These are phyloP conservation scores for Halichoeres trimaculatus DNA, from an alignment of 2,113 vertebrate species.

Conservation along the genomic window DNA sequence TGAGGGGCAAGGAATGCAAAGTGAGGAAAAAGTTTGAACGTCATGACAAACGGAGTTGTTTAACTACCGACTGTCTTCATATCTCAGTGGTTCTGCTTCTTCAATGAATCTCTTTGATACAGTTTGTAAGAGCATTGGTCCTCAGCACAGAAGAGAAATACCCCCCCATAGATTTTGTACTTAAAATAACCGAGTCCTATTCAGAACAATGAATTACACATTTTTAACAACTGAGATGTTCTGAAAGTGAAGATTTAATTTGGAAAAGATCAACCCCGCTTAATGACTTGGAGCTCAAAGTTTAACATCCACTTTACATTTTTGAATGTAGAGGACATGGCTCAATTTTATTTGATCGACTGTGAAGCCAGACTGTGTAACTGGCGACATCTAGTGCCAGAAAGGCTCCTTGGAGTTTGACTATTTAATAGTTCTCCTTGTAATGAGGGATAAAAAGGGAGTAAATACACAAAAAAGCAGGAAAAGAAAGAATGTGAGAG, in stretches of 20 bases:
- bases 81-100: constrained; percentile 25
- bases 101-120: neutral
- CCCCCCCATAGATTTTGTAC: neutral
- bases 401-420: constrained; percentile 31
- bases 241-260: neutral
- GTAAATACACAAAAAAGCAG: constrained; percentile 4
- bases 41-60: constrained; percentile 7
- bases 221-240: neutral
- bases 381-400: constrained; percentile 66
- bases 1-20: constrained; percentile 53
- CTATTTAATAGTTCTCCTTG: constrained; percentile 1
- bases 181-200: constrained; percentile 5
- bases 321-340: neutral
- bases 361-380: constrained; percentile 33
- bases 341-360: neutral
- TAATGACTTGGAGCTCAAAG: constrained; percentile 22
- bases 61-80: neutral
- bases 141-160: constrained; percentile 3
- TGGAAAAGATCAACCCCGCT: neutral
- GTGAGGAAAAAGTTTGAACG: constrained; percentile 49
- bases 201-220: neutral
- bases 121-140: constrained; percentile 52
- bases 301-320: neutral
- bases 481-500: constrained; percentile 10
- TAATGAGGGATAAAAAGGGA: constrained; percentile 42